These are phyloP conservation scores for Caenorhabditis sinica DNA, from an alignment of 2,888 invertebrate genomes.

Conservation along the genomic window DNA sequence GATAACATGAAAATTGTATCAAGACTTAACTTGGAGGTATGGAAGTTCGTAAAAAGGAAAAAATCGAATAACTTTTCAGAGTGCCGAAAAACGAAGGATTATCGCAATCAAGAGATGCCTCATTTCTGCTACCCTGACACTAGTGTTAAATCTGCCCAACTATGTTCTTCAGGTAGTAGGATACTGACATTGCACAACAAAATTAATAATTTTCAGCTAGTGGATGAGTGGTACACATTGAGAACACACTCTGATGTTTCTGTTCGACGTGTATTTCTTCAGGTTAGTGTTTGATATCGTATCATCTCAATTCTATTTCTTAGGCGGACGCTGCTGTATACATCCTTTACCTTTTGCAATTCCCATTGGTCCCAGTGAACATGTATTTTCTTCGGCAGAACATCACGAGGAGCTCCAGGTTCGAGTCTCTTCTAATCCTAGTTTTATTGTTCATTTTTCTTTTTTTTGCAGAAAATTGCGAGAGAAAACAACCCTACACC, in stretches of 20 bases:
- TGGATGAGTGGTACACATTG: conserved; percentile 70
- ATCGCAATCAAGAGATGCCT: conserved; percentile 72
- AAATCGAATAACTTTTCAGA: conserved; percentile 39
- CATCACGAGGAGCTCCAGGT: conserved; percentile 69
- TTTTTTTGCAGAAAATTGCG: conserved; percentile 52
- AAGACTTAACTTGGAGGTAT: conserved; percentile 64
- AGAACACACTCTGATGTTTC: conserved; percentile 47
- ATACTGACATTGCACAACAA: neutral
- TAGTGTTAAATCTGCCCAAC: conserved; percentile 71
- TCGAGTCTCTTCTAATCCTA: neutral
- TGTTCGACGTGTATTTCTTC: conserved; percentile 46
- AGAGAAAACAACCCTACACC: conserved; percentile 58
- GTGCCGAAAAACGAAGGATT: conserved; percentile 62
- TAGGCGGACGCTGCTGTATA: conserved; percentile 72
- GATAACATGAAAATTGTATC: conserved; percentile 71
- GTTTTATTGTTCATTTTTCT: neutral
- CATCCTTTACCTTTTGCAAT: conserved; percentile 73
- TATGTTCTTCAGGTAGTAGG: conserved; percentile 69
- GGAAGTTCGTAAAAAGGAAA: too few species aligned
- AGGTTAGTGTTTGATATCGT: neutral
- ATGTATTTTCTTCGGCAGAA: conserved; percentile 71
- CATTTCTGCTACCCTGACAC: conserved; percentile 70
- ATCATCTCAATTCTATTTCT: conserved; percentile 9
- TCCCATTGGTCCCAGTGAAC: conserved; percentile 72
- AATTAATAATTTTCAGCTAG: conserved; percentile 55